A percentile compares a stretch with the other conserved stretches of the same genome.
These are phyloP conservation scores for Cheumatopsyche charites DNA, from an alignment of 1,140 invertebrate species.

Conservation along the genomic window DNA sequence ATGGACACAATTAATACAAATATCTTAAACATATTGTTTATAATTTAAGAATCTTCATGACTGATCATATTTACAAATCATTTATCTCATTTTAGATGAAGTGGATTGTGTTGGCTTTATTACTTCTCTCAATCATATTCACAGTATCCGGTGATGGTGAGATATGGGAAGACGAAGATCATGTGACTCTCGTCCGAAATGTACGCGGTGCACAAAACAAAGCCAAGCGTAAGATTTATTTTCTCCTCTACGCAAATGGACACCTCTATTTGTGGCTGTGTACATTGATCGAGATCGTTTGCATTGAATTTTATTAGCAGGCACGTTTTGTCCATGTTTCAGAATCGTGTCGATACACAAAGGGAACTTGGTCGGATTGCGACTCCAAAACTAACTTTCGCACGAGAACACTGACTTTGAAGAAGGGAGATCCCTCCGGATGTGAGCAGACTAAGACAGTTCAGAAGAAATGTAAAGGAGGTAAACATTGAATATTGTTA, in stretches of 20 bases:
- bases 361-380: slow-evolving; percentile 86
- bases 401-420: slow-evolving; percentile 79
- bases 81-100: slow-evolving; percentile 39
- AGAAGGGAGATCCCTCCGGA: slow-evolving; percentile 76
- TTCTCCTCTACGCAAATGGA: background rate
- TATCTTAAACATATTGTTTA: too few relatives aligned
- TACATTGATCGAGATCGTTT: too few relatives aligned
- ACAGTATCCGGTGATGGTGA: slow-evolving; percentile 59
- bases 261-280: background rate
- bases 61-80: too few relatives aligned
- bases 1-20: too few relatives aligned
- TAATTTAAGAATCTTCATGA: too few relatives aligned
- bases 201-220: slow-evolving; percentile 67
- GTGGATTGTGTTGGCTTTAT: slow-evolving; percentile 52
- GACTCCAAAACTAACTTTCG: slow-evolving; percentile 80
- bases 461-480: slow-evolving; percentile 90
- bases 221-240: slow-evolving; percentile 52
- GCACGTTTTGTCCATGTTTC: slow-evolving; percentile 4
- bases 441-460: slow-evolving; percentile 86
- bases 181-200: slow-evolving; percentile 67
- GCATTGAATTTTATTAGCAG: background rate
- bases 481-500: slow-evolving; percentile 54
- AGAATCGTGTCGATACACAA: slow-evolving; percentile 77
- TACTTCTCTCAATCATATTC: slow-evolving; percentile 53
- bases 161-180: slow-evolving; percentile 67